Conservation (phyloP, 92 coral and sea anemone species). For the Epizoanthus scotinus region DNA sequence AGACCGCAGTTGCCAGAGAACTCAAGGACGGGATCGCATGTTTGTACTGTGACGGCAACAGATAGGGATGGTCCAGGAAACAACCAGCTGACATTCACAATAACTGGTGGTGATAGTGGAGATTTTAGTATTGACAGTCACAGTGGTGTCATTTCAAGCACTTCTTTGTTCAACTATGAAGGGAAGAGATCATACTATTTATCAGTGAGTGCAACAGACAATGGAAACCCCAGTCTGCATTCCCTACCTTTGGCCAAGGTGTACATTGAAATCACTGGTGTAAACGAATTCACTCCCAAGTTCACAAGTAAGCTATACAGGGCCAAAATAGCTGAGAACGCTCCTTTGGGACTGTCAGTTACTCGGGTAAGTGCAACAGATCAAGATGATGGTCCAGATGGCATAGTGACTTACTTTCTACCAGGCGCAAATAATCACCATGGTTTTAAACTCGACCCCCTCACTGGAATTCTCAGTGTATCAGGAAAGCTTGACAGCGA, state of each 20-base stretch:
- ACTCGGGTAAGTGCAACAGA: slow-evolving; percentile 86
- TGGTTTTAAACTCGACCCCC: slow-evolving; percentile 73
- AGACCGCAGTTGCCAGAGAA: slow-evolving; percentile 74
- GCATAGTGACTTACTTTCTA: slow-evolving; percentile 75
- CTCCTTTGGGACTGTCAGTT: slow-evolving; percentile 77
- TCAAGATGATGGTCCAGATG: slow-evolving; percentile 85
- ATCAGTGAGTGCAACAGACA: slow-evolving; percentile 80
- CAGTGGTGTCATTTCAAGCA: slow-evolving; percentile 75
- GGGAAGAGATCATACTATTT: slow-evolving; percentile 50
- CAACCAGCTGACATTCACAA: slow-evolving; percentile 58
- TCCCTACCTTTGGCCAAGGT: slow-evolving; percentile 75
- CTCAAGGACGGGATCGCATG: slow-evolving; percentile 61
- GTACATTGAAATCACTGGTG: slow-evolving; percentile 65
- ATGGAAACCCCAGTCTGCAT: slow-evolving; percentile 66
- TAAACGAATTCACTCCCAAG: slow-evolving; percentile 79
- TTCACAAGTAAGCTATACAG: slow-evolving; percentile 62
- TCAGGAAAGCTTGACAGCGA: slow-evolving; percentile 83
- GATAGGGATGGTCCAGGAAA: slow-evolving; percentile 73
- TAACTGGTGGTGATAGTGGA: slow-evolving; percentile 45
- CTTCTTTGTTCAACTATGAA: slow-evolving; percentile 80
- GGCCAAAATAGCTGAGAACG: slow-evolving; percentile 88
- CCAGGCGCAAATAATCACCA: slow-evolving; percentile 71
- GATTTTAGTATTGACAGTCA: slow-evolving; percentile 63
- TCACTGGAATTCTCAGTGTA: slow-evolving; percentile 82
- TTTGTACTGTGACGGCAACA: slow-evolving; percentile 74